phyloP scores from a whole-genome alignment of 2,113 vertebrate species.

The Zeus faber region DNA sequence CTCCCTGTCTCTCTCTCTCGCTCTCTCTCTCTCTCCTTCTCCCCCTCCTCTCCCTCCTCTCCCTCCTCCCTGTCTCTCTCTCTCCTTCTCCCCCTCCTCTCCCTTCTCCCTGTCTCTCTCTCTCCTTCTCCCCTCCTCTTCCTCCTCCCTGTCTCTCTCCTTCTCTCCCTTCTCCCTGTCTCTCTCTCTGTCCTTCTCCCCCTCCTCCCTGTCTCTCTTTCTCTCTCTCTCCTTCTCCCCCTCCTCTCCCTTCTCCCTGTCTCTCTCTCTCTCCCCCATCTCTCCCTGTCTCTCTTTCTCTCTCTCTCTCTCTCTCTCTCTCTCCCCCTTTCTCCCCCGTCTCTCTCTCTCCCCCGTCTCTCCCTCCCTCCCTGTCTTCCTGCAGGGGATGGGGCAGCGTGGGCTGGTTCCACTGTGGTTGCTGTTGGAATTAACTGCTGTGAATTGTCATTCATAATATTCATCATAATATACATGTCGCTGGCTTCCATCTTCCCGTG shows the following conservation, averaged over 20 bases:
- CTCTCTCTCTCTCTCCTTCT: not conserved
- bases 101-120: not conserved
- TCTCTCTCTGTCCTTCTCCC: not conserved
- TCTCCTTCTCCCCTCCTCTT: not conserved
- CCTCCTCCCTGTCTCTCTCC: not conserved
- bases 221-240: not conserved
- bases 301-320: not conserved
- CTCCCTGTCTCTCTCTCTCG: too few relatives aligned
- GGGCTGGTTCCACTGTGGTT: too few relatives aligned
- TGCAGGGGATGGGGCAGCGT: too few relatives aligned
- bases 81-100: not conserved
- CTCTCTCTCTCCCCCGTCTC: not conserved
- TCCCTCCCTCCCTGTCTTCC: too few relatives aligned
- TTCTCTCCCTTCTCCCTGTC: not conserved
- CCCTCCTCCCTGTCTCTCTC: too few relatives aligned
- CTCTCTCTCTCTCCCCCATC: not conserved
- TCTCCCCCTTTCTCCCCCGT: not conserved
- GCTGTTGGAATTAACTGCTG: too few relatives aligned
- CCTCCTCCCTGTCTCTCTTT: not conserved
- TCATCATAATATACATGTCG: constrained; percentile 80
- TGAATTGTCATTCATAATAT: constrained; percentile 82
- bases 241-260: not conserved
- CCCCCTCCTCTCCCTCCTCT: not conserved
- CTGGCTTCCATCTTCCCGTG: constrained; percentile 78
- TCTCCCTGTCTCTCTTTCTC: not conserved